These are phyloP conservation scores for Cotesia congregata DNA, from an alignment of 2,888 invertebrate genomes.

Conservation along the genomic window DNA sequence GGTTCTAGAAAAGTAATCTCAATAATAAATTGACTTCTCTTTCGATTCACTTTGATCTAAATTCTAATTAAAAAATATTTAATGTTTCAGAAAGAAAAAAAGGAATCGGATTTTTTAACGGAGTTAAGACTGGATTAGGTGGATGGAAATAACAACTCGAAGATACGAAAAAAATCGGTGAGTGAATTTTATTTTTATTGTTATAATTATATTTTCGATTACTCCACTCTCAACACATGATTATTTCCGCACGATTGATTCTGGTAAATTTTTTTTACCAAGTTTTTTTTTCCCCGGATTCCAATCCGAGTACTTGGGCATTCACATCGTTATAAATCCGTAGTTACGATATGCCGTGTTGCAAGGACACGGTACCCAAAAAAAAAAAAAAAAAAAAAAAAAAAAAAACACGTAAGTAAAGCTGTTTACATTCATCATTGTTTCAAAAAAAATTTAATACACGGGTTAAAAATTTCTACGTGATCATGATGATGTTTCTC, in stretches of 20 bases:
- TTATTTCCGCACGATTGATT: slow-evolving; percentile 41
- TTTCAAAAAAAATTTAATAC: background rate
- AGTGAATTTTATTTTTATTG: background rate
- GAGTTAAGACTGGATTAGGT: slow-evolving; percentile 9
- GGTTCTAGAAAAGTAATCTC: no score
- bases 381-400: slow-evolving; percentile 17
- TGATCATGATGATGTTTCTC: background rate
- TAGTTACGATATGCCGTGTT: slow-evolving; percentile 15
- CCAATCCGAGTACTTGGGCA: slow-evolving; percentile 23
- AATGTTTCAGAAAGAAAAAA: no score
- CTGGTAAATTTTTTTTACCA: background rate
- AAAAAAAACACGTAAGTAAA: background rate
- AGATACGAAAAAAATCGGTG: slow-evolving; percentile 12
- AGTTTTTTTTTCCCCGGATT: slow-evolving; percentile 32
- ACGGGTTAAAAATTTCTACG: background rate
- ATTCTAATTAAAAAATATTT: no score
- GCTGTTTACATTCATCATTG: slow-evolving; percentile 19
- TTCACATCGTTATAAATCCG: slow-evolving; percentile 33
- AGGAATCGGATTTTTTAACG: background rate
- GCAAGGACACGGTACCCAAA: slow-evolving; percentile 24
- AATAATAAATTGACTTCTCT: no score
- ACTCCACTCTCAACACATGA: slow-evolving; percentile 27
- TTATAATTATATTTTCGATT: slow-evolving; percentile 7
- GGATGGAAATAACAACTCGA: slow-evolving; percentile 7
- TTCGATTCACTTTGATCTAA: no score